Conservation (phyloP, 2,113 vertebrate genomes). For the Urocolius indicus region DNA sequence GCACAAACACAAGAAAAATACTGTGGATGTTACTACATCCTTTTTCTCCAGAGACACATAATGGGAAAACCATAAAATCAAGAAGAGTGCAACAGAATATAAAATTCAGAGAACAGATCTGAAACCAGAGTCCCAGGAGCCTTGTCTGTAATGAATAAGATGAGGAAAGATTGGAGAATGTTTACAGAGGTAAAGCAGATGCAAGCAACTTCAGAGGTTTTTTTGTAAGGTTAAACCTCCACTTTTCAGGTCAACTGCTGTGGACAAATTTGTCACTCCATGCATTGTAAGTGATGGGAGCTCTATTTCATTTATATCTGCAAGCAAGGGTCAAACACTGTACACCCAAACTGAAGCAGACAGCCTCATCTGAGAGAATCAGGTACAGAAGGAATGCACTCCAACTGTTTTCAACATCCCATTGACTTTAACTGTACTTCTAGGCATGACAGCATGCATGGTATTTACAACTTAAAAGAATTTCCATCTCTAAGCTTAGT, state of each 20-base stretch:
- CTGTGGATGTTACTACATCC: background rate
- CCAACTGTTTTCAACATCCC: constrained; percentile 58
- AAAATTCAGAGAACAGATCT: constrained; percentile 8
- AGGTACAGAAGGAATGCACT: constrained; percentile 70
- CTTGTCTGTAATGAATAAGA: constrained; percentile 4
- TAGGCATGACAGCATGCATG: constrained; percentile 52
- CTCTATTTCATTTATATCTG: constrained; percentile 9
- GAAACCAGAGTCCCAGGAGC: background rate
- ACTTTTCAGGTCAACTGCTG: constrained; percentile 58
- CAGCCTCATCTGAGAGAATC: constrained; percentile 46
- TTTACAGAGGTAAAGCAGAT: constrained; percentile 69
- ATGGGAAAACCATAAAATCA: background rate
- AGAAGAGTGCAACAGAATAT: background rate
- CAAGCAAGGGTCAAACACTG: constrained; percentile 54
- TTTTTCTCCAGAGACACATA: background rate
- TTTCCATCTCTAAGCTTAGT: constrained; percentile 70
- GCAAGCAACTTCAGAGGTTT: constrained; percentile 64
- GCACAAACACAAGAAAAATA: background rate
- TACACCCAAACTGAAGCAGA: background rate
- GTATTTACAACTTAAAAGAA: constrained; percentile 80
- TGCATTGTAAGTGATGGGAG: background rate
- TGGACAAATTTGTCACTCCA: constrained; percentile 66
- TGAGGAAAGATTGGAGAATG: background rate
- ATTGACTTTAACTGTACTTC: constrained; percentile 72
- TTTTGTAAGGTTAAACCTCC: constrained; percentile 44